phyloP scores from a whole-genome alignment of 2,888 invertebrate genomes.

The Drosophila siamana region DNA sequence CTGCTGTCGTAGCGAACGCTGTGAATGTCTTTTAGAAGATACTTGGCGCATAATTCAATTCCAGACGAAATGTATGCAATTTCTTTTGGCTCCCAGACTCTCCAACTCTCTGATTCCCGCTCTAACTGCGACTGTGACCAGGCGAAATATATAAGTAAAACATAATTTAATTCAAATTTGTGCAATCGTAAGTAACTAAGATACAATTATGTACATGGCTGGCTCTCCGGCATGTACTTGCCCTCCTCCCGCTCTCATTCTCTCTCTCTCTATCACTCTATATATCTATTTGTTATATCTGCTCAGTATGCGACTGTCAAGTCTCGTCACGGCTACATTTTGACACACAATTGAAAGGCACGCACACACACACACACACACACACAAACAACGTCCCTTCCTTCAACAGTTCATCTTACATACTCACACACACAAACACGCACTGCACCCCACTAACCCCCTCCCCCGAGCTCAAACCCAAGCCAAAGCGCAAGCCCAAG shows the following conservation, averaged over 20 bases:
- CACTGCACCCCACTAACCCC: slow-evolving; percentile 23
- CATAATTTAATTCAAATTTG: slow-evolving; percentile 81
- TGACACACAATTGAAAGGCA: slow-evolving; percentile 81
- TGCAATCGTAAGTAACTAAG: slow-evolving; percentile 81
- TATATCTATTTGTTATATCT: slow-evolving; percentile 38
- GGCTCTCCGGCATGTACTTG: slow-evolving; percentile 36
- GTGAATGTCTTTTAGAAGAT: slow-evolving; percentile 43
- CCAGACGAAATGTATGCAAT: slow-evolving; percentile 78
- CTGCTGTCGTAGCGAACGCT: slow-evolving; percentile 6
- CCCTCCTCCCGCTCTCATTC: slow-evolving; percentile 4
- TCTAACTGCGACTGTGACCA: slow-evolving; percentile 25
- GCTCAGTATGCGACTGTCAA: slow-evolving; percentile 65
- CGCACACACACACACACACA: slow-evolving; percentile 55
- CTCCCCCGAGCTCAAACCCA: slow-evolving; percentile 21
- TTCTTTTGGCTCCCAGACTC: slow-evolving; percentile 56
- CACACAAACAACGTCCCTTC: slow-evolving; percentile 10
- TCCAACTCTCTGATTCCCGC: slow-evolving; percentile 5
- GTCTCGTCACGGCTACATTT: slow-evolving; percentile 80
- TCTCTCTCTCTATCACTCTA: slow-evolving; percentile 4
- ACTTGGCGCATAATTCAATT: slow-evolving; percentile 77
- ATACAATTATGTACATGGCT: slow-evolving; percentile 81
- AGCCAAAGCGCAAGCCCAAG: slow-evolving; percentile 45
- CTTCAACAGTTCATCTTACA: neutral
- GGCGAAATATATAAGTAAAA: slow-evolving; percentile 75
- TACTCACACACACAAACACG: slow-evolving; percentile 26